A percentile compares a stretch with the other conserved stretches of the same genome.
These are phyloP conservation scores for Dendroctonus valens DNA, from an alignment of 1,140 invertebrate genomes.

Conservation along the genomic window DNA sequence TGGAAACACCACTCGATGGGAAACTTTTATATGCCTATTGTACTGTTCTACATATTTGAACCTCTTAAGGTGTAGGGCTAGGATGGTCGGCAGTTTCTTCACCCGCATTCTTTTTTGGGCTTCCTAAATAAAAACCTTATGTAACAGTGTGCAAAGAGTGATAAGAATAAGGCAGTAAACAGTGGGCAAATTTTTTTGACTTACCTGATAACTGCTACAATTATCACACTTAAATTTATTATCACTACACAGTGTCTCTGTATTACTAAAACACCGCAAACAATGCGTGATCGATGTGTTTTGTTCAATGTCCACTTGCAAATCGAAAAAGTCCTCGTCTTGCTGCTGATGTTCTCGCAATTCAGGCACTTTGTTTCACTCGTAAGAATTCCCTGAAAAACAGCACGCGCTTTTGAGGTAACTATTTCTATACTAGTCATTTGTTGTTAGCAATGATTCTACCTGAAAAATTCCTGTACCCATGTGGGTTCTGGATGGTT, in stretches of 20 bases:
- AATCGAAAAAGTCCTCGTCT: slow-evolving; percentile 99
- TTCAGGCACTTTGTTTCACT: slow-evolving; percentile 99
- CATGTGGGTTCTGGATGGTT: slow-evolving; percentile 87
- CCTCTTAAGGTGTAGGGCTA: slow-evolving; percentile 96
- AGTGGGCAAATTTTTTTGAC: neutral
- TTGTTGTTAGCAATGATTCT: neutral
- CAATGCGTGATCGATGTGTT: slow-evolving; percentile 99
- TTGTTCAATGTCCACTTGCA: slow-evolving; percentile 98
- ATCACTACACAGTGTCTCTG: slow-evolving; percentile 98
- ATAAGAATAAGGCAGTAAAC: no score
- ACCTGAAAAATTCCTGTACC: slow-evolving; percentile 99
- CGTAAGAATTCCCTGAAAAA: slow-evolving; percentile 81
- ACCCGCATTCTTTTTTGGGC: slow-evolving; percentile 96
- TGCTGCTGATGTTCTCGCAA: slow-evolving; percentile 99
- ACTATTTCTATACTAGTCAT: no score
- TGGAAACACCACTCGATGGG: slow-evolving; percentile 98
- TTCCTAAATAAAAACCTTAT: slow-evolving; percentile 66
- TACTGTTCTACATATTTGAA: slow-evolving; percentile 99
- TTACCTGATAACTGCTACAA: slow-evolving; percentile 61
- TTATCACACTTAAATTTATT: slow-evolving; percentile 99
- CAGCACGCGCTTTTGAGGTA: no score
- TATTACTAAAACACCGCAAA: slow-evolving; percentile 95
- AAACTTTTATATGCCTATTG: slow-evolving; percentile 98
- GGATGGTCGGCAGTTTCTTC: slow-evolving; percentile 96
- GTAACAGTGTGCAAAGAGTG: no score